phyloP scores from a whole-genome alignment of 1,140 invertebrate species.

The Bombus confusus region DNA sequence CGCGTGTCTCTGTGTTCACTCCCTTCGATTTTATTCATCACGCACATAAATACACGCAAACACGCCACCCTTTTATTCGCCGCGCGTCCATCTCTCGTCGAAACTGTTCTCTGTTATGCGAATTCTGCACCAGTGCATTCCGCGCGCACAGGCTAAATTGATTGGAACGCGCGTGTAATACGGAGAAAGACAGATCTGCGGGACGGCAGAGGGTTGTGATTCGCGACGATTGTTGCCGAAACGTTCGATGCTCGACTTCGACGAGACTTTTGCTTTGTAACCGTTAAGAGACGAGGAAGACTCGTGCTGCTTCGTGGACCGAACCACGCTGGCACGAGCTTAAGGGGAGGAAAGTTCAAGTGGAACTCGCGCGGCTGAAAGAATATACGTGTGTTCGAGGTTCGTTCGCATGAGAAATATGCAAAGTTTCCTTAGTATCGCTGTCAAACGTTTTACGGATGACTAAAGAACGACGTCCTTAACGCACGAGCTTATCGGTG shows the following conservation, averaged over 20 bases:
- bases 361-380: neutral
- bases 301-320: neutral
- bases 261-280: neutral
- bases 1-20: constrained; percentile 39
- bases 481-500: neutral
- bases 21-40: constrained; percentile 35
- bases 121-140: constrained; percentile 78
- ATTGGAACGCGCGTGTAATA: neutral
- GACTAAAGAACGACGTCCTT: neutral
- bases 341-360: neutral
- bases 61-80: neutral
- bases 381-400: neutral
- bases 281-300: neutral
- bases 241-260: neutral
- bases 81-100: neutral
- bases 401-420: neutral
- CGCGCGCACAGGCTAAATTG: constrained; percentile 2
- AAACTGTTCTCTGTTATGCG: constrained; percentile 24
- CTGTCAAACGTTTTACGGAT: neutral
- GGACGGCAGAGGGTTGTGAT: too few relatives aligned
- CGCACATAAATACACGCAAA: neutral
- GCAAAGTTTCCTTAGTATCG: neutral
- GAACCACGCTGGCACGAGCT: neutral
- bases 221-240: neutral
- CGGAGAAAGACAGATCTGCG: too few relatives aligned